Base-by-base conservation (phyloP, 2,797 vertebrate genomes). In the Oophaga sylvatica region DNA sequence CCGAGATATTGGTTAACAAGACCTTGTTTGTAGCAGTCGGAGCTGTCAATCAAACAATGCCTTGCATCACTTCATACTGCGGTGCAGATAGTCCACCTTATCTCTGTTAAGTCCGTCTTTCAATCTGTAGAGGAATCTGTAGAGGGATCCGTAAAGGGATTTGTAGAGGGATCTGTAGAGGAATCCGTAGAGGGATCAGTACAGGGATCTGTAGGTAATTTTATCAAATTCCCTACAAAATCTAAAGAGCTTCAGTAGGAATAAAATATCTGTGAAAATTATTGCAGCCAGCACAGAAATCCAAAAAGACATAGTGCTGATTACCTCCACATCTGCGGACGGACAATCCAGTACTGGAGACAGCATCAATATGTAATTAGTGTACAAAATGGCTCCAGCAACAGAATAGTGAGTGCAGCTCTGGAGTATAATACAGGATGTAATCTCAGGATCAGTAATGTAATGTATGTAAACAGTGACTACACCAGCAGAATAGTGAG, bases 81-180 rank as follows among this genome's bases (percentile, higher is more conserved):
- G 83, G 77, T 76, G 71, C n/a, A 84, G 71, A 84, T 75, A 73
- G 71, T 29, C 35, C 68, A 16, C 84, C 84, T 85, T 85, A 85
- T 85, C 84, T 85, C 45, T 16, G 45, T 11, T 35, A 35, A 67
- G 75, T 45, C 84, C 26, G 48, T 56, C 62, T 57, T 84, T 76
- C 71, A 84, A 84, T 84, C 83, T 76, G 16, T 63, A 77, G 65
- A 84, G 76, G 59, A 26, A 76, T 84, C 82, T 84, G 16, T 60
- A 29, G 22, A 35, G 35, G 35, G 3, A 76, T 84, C 83, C 63
- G 16, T 62, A 77, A 63, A 84, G 76, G 59, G 26, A 76, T 84
- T 70, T 84, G 16, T 60, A 29, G 22, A 35, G 5, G 35, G 35
- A 84, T 84, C 83, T 76, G 16, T 62, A 77, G 63, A 84, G 65